A percentile compares a stretch with the other conserved stretches of the same genome.
These are phyloP conservation scores for Acropternis orthonyx DNA, from an alignment of 2,797 vertebrate genomes.

Conservation along the genomic window DNA sequence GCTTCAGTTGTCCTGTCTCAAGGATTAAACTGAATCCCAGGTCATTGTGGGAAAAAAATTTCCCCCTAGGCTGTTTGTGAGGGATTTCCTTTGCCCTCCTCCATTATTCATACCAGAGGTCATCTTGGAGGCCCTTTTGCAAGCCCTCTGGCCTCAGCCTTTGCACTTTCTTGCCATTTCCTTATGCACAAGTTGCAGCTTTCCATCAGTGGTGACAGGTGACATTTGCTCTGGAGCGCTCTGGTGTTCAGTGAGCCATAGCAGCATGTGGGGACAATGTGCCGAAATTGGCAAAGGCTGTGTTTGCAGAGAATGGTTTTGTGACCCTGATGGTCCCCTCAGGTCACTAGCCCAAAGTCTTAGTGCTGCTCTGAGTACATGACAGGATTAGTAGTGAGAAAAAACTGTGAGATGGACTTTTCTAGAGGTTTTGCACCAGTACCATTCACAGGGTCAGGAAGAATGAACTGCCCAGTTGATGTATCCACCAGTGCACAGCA, in stretches of 20 bases:
- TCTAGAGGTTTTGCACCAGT: background rate
- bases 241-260: fast-evolving
- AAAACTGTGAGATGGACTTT: background rate
- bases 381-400: background rate
- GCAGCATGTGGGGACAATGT: background rate
- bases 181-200: background rate
- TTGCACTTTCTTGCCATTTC: background rate
- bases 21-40: background rate
- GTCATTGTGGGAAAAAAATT: background rate
- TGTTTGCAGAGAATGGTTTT: background rate
- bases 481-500: background rate
- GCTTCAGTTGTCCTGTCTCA: background rate
- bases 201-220: background rate
- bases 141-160: background rate
- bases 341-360: background rate
- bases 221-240: background rate
- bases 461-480: background rate
- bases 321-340: background rate
- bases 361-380: background rate
- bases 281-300: background rate
- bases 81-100: background rate
- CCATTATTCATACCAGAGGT: background rate
- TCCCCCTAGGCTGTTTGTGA: background rate
- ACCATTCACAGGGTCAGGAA: background rate
- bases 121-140: background rate